Evolutionary conservation across 92 coral and sea anemone genomes (phyloP).

Genomic region (Metridium senile): DNA sequence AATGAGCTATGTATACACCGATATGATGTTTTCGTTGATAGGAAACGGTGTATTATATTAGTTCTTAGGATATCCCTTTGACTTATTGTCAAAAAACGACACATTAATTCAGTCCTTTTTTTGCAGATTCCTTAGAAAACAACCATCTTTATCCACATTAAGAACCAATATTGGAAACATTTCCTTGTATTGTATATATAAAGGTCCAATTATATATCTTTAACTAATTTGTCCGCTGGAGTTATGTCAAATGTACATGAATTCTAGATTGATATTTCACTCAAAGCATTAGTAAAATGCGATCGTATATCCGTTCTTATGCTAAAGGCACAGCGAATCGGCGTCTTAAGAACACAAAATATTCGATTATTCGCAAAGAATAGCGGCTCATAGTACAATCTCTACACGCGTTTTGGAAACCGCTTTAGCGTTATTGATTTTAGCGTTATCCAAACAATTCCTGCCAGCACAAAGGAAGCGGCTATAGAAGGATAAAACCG

Average conservation of each 20-base stretch:
- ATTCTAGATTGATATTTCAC: constrained; percentile 1
- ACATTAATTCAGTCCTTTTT: not conserved
- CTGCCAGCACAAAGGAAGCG: constrained; percentile 6
- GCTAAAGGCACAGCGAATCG: not conserved
- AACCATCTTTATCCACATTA: not conserved
- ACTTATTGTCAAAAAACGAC: not conserved
- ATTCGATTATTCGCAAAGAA: constrained; percentile 1
- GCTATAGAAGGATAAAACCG: not conserved
- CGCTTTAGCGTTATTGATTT: not conserved
- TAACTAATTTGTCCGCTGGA: not conserved
- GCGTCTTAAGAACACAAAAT: not conserved
- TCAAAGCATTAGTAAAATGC: not conserved
- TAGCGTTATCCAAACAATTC: not conserved
- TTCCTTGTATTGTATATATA: not conserved
- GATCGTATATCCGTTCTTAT: not conserved
- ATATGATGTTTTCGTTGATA: constrained; percentile 1
- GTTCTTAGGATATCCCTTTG: not conserved
- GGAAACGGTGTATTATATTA: not conserved
- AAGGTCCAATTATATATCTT: not conserved
- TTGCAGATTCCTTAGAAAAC: not conserved
- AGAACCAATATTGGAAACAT: not conserved
- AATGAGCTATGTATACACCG: not conserved
- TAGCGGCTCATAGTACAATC: not conserved
- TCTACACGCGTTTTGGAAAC: not conserved
- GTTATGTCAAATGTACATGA: not conserved